phyloP scores from a whole-genome alignment of 2,797 vertebrate species.

The Aeoliscus strigatus region DNA sequence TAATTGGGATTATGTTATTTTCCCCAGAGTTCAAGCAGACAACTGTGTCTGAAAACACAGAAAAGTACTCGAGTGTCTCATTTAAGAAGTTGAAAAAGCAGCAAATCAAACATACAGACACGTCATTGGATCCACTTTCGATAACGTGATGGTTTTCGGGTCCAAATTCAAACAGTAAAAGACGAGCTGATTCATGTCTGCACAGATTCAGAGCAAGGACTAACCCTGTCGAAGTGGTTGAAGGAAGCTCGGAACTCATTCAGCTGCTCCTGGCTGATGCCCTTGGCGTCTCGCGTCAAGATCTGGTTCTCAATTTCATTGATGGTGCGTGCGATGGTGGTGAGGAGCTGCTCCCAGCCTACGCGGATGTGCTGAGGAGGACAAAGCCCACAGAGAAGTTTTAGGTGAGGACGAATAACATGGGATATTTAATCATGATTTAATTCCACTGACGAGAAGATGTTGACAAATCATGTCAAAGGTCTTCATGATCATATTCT shows the following conservation, averaged over 20 bases:
- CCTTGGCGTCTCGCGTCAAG: constrained; percentile 94
- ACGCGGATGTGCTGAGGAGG: constrained; percentile 89
- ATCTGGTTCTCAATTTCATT: constrained; percentile 98
- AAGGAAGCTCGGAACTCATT: constrained; percentile 97
- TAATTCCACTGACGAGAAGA: no score
- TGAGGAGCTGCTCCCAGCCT: constrained; percentile 97
- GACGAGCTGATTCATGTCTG: constrained; percentile 2
- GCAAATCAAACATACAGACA: no score
- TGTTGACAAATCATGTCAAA: no score
- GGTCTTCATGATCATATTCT: no score
- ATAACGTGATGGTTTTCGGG: background rate
- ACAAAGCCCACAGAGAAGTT: background rate
- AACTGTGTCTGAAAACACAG: no score
- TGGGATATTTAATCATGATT: no score
- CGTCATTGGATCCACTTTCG: background rate
- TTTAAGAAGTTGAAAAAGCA: no score
- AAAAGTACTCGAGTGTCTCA: no score
- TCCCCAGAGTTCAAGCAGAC: no score
- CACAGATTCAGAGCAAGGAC: constrained; percentile 30
- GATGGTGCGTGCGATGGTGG: constrained; percentile 96
- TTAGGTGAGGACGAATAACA: background rate
- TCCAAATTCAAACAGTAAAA: background rate
- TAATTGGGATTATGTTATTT: no score
- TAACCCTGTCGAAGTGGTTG: constrained; percentile 99
- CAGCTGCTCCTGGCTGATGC: constrained; percentile 97